Base-by-base conservation (phyloP, 2,888 invertebrate species). In the Polydrusus pterygomalis region DNA sequence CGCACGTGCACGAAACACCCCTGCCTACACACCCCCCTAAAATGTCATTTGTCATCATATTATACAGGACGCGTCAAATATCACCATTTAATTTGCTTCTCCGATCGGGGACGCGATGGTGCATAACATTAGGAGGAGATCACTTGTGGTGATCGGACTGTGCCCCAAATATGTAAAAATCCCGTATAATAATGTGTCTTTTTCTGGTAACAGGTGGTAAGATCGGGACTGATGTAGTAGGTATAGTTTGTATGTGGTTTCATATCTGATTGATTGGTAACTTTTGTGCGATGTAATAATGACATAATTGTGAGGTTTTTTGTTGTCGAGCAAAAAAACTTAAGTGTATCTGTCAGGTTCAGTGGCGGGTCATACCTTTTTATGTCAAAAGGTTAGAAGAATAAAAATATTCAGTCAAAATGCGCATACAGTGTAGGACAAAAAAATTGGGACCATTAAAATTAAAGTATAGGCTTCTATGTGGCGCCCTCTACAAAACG, bases 61-160 rank as follows among this genome's bases (percentile, higher is more conserved):
- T 58, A 58, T 68, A 70, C 67, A 56, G 56, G 72, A 72, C 72
- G 76, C 63, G 76, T 76, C 76, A 76, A 72, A 76, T 68, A 76
- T 75, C 69, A 63, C 54, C 76, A 64, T 71, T 54, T 76, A 76
- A 76, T 76, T 51, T 70, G 71, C 62, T 67, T 70, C 58, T 43
- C 64, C 20, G 49, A 47, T 34, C 34, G 10, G 8, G 13, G 51
- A 71, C 75, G 75, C 71, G 51, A 34, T 54, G 63, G 71, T 75
- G 75, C 75, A 75, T 75, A 65, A 65, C 47, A 75, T 75, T 70
- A 70, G 65, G 51, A 70, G 65, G 51, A 58, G 65, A 70, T 75
- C 75, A 64, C 45, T 34, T 47, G 38, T 15, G 7, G 18, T 30
- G 18, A 25, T 54, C 5, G 25, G 13, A 30, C n/a, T 54, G n/a